phyloP scores from a whole-genome alignment of 2,113 vertebrate genomes.

The Conger conger region DNA sequence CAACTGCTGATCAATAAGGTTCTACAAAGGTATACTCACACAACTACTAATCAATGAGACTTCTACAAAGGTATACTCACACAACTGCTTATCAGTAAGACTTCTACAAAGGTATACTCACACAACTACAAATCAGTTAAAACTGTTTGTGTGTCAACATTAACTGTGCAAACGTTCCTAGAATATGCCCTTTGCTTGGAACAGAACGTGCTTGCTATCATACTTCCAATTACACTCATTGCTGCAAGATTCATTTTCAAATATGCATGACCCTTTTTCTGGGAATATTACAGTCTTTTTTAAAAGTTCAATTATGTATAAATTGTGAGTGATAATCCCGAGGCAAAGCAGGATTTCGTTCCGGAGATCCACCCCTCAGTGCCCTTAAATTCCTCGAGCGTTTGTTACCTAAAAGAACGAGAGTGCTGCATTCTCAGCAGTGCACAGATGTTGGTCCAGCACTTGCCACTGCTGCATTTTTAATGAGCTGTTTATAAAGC shows the following conservation, averaged over 20 bases:
- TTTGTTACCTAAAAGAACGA: not conserved
- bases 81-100: too few species aligned
- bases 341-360: not conserved
- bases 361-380: not conserved
- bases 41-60: too few species aligned
- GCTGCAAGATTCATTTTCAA: not conserved
- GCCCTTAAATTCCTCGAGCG: not conserved
- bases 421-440: not conserved
- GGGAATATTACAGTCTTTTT: not conserved
- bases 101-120: too few species aligned
- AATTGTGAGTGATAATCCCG: not conserved
- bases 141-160: too few species aligned
- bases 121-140: too few species aligned
- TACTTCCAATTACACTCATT: too few species aligned
- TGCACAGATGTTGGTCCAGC: not conserved
- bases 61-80: too few species aligned
- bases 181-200: too few species aligned
- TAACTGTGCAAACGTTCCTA: too few species aligned
- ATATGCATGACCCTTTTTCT: not conserved
- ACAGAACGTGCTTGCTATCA: too few species aligned
- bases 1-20: not conserved
- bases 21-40: too few species aligned
- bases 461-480: conserved; percentile 1
- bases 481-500: conserved; percentile 2
- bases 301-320: not conserved